Conservation (phyloP, 2,888 invertebrate species). For the Deilephila elpenor region DNA sequence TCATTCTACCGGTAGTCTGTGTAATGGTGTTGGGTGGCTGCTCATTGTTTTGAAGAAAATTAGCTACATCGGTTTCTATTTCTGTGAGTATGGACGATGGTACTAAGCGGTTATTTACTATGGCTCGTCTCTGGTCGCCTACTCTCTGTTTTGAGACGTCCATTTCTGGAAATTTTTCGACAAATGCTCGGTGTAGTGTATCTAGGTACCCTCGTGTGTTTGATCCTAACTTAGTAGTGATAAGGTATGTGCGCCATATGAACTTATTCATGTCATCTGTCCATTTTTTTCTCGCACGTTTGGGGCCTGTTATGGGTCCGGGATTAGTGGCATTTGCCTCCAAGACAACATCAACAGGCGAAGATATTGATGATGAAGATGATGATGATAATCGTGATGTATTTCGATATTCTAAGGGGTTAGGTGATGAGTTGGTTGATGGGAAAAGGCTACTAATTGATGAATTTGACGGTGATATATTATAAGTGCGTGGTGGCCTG, state of each 20-base stretch:
- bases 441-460: background rate
- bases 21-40: background rate
- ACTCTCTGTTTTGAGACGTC: background rate
- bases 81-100: background rate
- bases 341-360: background rate
- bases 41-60: background rate
- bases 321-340: background rate
- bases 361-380: background rate
- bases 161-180: background rate
- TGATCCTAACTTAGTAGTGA: background rate
- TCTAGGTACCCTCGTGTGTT: background rate
- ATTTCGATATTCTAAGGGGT: background rate
- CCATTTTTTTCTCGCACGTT: background rate
- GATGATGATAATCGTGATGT: background rate
- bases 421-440: background rate
- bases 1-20: background rate
- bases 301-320: background rate
- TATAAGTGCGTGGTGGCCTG: too few species aligned
- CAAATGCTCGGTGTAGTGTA: background rate
- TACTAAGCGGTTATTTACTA: background rate
- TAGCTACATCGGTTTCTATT: background rate
- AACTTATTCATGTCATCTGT: conserved; percentile 1
- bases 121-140: background rate
- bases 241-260: background rate
- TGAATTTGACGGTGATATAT: too few species aligned